Evolutionary conservation across 2,113 vertebrate genomes (phyloP).

Genomic region (Rhynchopsitta pachyrhyncha): DNA sequence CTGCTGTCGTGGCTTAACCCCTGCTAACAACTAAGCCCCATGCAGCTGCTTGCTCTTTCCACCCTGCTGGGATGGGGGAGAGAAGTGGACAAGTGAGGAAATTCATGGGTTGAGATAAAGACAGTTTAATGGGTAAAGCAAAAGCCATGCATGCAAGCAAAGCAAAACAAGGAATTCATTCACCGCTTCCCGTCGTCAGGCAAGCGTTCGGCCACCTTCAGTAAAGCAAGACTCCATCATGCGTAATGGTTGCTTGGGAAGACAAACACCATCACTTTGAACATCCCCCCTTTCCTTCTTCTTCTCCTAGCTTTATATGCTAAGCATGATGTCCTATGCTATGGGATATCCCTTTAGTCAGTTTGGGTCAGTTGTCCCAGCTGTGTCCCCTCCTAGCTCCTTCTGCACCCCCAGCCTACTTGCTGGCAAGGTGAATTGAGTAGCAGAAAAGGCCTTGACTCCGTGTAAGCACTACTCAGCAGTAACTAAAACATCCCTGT

Average conservation of each 20-base stretch:
- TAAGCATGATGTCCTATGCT: not conserved
- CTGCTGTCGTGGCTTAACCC: not conserved
- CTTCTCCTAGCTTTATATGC: not conserved
- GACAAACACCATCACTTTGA: not conserved
- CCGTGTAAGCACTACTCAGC: not conserved
- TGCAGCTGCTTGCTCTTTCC: not conserved
- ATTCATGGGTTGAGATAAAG: not conserved
- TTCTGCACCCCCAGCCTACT: not conserved
- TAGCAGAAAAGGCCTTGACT: not conserved
- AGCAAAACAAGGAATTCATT: not conserved
- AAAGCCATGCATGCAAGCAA: not conserved
- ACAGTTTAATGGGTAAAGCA: not conserved
- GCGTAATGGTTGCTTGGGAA: not conserved
- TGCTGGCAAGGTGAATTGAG: not conserved
- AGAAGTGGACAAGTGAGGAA: not conserved
- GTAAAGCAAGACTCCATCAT: not conserved
- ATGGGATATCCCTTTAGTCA: not conserved
- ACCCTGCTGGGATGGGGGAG: not conserved
- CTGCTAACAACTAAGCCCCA: not conserved
- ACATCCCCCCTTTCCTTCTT: not conserved
- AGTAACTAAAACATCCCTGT: not conserved
- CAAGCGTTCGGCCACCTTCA: not conserved
- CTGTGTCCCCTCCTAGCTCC: not conserved
- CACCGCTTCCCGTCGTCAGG: not conserved
- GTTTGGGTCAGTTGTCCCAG: not conserved